A percentile compares a stretch with the other conserved stretches of the same genome.
These are phyloP conservation scores for Muscicapa striata DNA, from an alignment of 2,797 vertebrate genomes.

Conservation along the genomic window DNA sequence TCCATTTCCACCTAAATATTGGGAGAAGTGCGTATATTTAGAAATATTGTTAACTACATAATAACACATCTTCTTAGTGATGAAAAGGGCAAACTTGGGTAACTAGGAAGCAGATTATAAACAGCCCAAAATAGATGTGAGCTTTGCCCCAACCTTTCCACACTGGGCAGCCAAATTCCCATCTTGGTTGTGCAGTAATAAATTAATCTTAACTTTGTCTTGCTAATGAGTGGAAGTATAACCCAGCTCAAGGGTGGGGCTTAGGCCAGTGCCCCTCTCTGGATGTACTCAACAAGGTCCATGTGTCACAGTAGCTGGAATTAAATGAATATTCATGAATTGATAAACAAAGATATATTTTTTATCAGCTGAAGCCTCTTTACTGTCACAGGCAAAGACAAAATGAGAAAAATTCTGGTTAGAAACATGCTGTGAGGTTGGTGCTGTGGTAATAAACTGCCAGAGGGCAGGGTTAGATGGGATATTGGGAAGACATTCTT, in stretches of 20 bases:
- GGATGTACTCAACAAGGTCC: neutral
- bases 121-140: slow-evolving; percentile 52
- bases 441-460: neutral
- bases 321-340: neutral
- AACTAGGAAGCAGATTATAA: slow-evolving; percentile 71
- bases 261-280: neutral
- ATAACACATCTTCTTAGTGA: slow-evolving; percentile 28
- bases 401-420: neutral
- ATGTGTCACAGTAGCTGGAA: neutral
- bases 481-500: neutral
- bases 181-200: neutral
- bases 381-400: neutral
- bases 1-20: neutral
- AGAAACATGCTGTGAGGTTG: neutral
- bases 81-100: slow-evolving; percentile 62
- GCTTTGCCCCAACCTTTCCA: slow-evolving; percentile 8
- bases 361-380: neutral
- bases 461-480: neutral
- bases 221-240: neutral
- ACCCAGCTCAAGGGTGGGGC: neutral
- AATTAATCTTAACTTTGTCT: neutral
- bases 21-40: slow-evolving; percentile 16
- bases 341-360: neutral
- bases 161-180: neutral
- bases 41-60: neutral